These are phyloP conservation scores for Acrocyrtus sp. DNA, from an alignment of 2,888 invertebrate species.

Conservation along the genomic window DNA sequence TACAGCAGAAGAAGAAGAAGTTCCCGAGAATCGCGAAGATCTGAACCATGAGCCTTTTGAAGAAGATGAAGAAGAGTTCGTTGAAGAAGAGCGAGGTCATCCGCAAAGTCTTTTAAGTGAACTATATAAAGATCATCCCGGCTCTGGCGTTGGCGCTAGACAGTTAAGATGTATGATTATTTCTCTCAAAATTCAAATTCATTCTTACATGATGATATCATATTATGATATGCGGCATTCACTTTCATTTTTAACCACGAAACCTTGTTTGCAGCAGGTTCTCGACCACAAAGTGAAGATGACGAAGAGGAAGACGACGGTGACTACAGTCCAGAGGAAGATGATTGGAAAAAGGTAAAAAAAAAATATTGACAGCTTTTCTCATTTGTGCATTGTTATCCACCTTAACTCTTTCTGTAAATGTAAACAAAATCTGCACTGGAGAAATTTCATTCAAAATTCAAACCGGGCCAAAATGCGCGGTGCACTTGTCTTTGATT, in stretches of 20 bases:
- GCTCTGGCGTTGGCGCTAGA: conserved; percentile 65
- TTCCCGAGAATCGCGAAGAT: conserved; percentile 25
- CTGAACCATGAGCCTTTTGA: conserved; percentile 45
- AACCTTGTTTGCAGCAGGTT: conserved; percentile 66
- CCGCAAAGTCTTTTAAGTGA: conserved; percentile 71
- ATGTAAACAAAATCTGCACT: not conserved
- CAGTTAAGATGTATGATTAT: conserved; percentile 70
- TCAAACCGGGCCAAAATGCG: no score
- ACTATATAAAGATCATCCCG: conserved; percentile 69
- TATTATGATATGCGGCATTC: no score
- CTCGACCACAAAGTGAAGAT: conserved; percentile 78
- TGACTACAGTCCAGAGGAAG: conserved; percentile 85
- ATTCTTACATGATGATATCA: no score
- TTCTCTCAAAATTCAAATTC: no score
- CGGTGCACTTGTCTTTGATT: no score
- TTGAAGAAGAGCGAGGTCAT: conserved; percentile 59
- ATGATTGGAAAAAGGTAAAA: conserved; percentile 82
- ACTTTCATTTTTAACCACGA: no score
- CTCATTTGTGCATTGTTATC: no score
- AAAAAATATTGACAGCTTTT: no score
- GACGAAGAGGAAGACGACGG: conserved; percentile 79
- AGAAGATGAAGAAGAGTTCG: conserved; percentile 54
- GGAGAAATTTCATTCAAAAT: not conserved
- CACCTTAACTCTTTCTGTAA: no score
- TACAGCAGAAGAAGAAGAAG: not conserved